These are phyloP conservation scores for Zeus faber DNA, from an alignment of 2,113 vertebrate genomes.

Conservation along the genomic window DNA sequence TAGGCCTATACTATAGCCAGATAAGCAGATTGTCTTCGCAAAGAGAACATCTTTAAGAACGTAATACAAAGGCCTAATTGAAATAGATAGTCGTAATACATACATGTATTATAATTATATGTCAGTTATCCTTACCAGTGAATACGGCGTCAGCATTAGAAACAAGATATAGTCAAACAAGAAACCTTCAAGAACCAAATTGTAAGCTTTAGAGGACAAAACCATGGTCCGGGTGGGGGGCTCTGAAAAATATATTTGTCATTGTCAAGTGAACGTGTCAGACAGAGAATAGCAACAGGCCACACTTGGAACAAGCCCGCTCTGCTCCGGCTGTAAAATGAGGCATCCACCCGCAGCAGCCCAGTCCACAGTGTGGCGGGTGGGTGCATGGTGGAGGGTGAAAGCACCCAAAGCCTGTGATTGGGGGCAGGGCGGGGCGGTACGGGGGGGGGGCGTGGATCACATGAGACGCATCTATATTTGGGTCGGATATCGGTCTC, in stretches of 20 bases:
- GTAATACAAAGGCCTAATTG: too few species aligned
- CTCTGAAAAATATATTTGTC: neutral
- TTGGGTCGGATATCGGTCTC: neutral
- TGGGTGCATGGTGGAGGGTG: neutral
- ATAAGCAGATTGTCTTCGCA: too few species aligned
- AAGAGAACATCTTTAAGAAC: too few species aligned
- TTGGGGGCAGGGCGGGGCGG: too few species aligned
- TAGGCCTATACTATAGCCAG: too few species aligned
- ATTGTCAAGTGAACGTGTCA: conserved; percentile 1
- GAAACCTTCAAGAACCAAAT: neutral
- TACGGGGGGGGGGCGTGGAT: too few species aligned
- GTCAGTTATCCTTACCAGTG: too few species aligned
- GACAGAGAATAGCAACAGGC: conserved; percentile 28
- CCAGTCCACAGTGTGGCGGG: too few species aligned
- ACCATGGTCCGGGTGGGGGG: neutral
- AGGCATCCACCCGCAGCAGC: neutral
- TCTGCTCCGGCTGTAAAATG: conserved; percentile 1
- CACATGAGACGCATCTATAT: too few species aligned
- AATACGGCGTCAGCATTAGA: conserved; percentile 7
- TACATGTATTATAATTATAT: too few species aligned
- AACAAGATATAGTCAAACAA: neutral
- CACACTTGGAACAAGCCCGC: neutral
- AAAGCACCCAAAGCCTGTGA: neutral
- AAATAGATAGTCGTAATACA: too few species aligned
- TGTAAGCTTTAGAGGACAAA: neutral